These are phyloP conservation scores for Hirudinaria manillensis DNA, from an alignment of 2,888 invertebrate species.

Conservation along the genomic window DNA sequence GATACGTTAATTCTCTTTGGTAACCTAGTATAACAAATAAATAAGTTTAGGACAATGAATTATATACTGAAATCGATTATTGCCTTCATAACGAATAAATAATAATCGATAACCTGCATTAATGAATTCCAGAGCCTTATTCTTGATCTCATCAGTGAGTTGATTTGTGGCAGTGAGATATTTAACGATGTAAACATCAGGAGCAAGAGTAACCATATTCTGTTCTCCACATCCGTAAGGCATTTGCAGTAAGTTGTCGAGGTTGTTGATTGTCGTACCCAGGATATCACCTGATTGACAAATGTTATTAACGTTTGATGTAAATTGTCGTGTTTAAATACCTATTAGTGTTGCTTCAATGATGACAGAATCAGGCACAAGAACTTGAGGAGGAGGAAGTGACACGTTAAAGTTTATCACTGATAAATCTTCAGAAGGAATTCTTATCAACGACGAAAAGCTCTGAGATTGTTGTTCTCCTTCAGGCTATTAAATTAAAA, in stretches of 20 bases:
- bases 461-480: conserved; percentile 71
- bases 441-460: conserved; percentile 54
- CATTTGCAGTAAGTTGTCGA: conserved; percentile 69
- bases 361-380: conserved; percentile 67
- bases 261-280: conserved; percentile 71
- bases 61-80: background rate
- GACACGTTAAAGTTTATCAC: conserved; percentile 3
- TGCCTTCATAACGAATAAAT: no score
- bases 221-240: conserved; percentile 89
- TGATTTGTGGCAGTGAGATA: conserved; percentile 74
- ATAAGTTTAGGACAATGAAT: background rate
- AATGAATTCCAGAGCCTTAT: conserved; percentile 60
- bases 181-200: conserved; percentile 77
- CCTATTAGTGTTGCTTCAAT: conserved; percentile 68
- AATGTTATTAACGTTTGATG: no score
- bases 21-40: conserved; percentile 63
- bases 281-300: conserved; percentile 64
- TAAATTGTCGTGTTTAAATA: conserved; percentile 34
- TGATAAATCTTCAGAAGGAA: background rate
- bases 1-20: conserved; percentile 82
- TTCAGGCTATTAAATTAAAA: conserved; percentile 62
- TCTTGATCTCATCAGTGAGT: conserved; percentile 63
- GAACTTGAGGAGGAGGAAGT: conserved; percentile 60
- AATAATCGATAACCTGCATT: background rate
- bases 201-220: conserved; percentile 83